phyloP scores from a whole-genome alignment of 2,113 vertebrate species.

The Triplophysa siluroides region DNA sequence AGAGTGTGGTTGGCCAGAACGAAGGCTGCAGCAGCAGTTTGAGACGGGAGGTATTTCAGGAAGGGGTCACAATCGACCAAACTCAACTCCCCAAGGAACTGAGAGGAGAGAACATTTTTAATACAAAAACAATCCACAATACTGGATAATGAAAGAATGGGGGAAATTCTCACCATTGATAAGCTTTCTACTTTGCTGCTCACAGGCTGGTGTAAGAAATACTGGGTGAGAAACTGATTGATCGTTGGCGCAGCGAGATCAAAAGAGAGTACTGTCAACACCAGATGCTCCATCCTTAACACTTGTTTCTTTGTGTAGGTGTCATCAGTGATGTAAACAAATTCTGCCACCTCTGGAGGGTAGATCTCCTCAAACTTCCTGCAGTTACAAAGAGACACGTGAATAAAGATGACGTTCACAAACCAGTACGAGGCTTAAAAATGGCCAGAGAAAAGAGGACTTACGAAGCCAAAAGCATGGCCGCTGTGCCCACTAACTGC shows the following conservation, averaged over 20 bases:
- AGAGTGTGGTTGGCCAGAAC: slow-evolving; percentile 82
- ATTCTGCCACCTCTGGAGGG: slow-evolving; percentile 96
- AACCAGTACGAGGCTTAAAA: too few relatives aligned
- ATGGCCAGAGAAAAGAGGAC: slow-evolving; percentile 58
- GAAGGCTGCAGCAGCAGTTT: slow-evolving; percentile 88
- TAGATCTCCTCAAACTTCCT: slow-evolving; percentile 99
- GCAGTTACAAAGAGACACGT: slow-evolving; percentile 10
- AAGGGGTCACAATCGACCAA: slow-evolving; percentile 92
- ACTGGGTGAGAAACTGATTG: slow-evolving; percentile 94
- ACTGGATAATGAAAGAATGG: neutral
- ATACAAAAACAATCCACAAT: neutral
- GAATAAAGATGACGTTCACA: neutral
- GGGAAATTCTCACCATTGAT: slow-evolving; percentile 79
- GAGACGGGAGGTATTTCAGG: slow-evolving; percentile 90
- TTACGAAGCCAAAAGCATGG: slow-evolving; percentile 97
- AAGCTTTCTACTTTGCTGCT: slow-evolving; percentile 83
- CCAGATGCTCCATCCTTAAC: slow-evolving; percentile 95
- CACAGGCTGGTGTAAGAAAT: slow-evolving; percentile 80
- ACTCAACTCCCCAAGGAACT: slow-evolving; percentile 94
- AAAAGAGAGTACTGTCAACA: slow-evolving; percentile 95
- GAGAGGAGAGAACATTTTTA: slow-evolving; percentile 32
- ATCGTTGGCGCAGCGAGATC: slow-evolving; percentile 95
- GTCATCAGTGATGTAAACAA: slow-evolving; percentile 99
- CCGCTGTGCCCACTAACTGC: slow-evolving; percentile 95
- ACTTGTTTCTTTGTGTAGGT: slow-evolving; percentile 99